phyloP scores from a whole-genome alignment of 1,140 invertebrate species.

The Papilio xuthus region DNA sequence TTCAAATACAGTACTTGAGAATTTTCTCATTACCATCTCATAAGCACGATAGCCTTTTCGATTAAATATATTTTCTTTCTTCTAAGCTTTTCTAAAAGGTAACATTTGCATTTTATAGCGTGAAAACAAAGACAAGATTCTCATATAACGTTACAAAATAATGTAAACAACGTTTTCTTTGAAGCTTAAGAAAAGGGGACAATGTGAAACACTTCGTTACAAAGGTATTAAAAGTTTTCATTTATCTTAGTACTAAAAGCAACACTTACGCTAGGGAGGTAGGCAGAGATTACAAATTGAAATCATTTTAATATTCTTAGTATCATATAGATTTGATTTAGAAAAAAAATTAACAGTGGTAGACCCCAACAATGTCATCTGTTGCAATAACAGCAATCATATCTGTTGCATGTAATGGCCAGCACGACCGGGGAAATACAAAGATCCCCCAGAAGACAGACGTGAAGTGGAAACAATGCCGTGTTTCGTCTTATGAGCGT shows the following conservation, averaged over 20 bases:
- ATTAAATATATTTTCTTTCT: constrained; percentile 17
- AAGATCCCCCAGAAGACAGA: too few relatives aligned
- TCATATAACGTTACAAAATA: constrained; percentile 19
- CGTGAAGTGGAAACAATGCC: too few relatives aligned
- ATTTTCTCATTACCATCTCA: not conserved
- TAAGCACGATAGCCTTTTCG: not conserved
- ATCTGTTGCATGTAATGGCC: too few relatives aligned
- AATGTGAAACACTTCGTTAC: constrained; percentile 17
- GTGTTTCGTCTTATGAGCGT: too few relatives aligned
- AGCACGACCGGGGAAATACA: too few relatives aligned
- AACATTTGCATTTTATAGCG: constrained; percentile 14
- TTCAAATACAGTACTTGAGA: not conserved
- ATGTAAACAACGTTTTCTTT: constrained; percentile 22
- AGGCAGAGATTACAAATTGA: not conserved
- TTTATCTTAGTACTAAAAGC: not conserved
- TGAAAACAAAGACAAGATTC: constrained; percentile 18
- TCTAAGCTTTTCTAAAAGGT: constrained; percentile 3
- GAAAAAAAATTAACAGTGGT: too few relatives aligned
- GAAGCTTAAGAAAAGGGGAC: constrained; percentile 7
- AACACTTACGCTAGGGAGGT: not conserved
- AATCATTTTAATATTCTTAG: not conserved
- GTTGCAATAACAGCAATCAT: too few relatives aligned
- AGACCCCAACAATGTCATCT: too few relatives aligned
- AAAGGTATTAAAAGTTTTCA: constrained; percentile 10
- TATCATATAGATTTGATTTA: too few relatives aligned